A percentile compares a stretch with the other conserved stretches of the same genome.
These are phyloP conservation scores for Plecturocebus donacophilus DNA, from an alignment of 2,113 vertebrate species.

Conservation along the genomic window DNA sequence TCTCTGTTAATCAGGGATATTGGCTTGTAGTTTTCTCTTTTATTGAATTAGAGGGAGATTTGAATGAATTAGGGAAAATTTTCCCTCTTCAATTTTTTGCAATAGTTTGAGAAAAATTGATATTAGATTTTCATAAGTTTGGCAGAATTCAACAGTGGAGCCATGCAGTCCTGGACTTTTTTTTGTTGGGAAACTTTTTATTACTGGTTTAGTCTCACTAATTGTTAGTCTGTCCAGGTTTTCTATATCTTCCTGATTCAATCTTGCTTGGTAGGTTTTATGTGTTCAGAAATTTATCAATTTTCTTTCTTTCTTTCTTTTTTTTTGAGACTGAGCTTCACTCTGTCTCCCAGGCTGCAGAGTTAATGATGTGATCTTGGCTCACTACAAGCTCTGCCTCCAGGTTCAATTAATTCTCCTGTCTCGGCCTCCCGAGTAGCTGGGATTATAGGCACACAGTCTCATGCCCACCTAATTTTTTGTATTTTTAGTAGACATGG, in stretches of 20 bases:
- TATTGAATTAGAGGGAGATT: too few species aligned
- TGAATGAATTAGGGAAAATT: background rate
- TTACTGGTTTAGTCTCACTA: background rate
- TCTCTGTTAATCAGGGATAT: background rate
- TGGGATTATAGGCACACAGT: too few species aligned
- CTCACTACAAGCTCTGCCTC: too few species aligned
- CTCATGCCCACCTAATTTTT: too few species aligned
- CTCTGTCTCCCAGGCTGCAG: too few species aligned
- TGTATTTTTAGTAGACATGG: too few species aligned
- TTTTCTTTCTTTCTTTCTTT: background rate
- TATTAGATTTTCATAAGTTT: background rate
- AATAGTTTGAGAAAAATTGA: background rate
- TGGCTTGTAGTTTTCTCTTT: background rate
- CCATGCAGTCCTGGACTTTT: background rate
- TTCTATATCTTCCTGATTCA: background rate
- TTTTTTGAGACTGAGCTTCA: too few species aligned
- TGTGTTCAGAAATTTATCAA: background rate
- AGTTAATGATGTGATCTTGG: too few species aligned
- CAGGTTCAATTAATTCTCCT: too few species aligned
- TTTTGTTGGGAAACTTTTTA: background rate
- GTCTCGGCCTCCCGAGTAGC: too few species aligned
- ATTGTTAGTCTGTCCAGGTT: background rate
- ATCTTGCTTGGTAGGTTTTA: background rate
- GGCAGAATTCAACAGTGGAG: background rate
- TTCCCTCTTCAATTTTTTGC: background rate